Evolutionary conservation across 92 coral and sea anemone genomes (phyloP), one percentile per base, ranked within the genome.

Genomic region (Paramuricea clavata): DNA sequence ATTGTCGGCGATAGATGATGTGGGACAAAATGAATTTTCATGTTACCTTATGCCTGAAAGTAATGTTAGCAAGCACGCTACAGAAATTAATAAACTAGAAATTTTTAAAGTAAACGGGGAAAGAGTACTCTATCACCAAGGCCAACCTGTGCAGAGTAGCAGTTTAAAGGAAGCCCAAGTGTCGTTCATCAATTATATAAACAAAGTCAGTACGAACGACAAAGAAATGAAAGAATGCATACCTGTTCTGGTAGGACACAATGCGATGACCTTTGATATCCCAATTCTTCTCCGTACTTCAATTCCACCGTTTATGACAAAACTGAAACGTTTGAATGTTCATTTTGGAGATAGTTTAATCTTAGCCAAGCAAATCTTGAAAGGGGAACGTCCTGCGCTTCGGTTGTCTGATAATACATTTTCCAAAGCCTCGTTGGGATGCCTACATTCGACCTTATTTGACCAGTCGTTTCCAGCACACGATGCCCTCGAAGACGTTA

Each of bases 1-100:
- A 70, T 83, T 91, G 19, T 84, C 90, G 30, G 92, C 92, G 49
- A 69, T 76, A 13, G 90, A 85, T 71, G 39, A 69, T 31, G 81
- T 36, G 15, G 86, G 88, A 31, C 52, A 33, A 49, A 73, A 74
- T 60, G 34, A 21, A 6, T 88, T 73, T 75, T 64, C 71, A 31
- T 57, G 67, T 12, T 57, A 19, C 12, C 3, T 57, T 57, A 19
- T 57, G 67, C 67, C 67, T 3, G n/a, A 57, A 57, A 26, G 67
- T 3, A 19, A 57, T 19, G 28, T 57, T 5, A 26, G 5, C 12
- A 57, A 57, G 12, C 6, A 19, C 11, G 74, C 74, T 1, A 1
- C 74, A 12, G 41, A 67, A 0, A 36, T 67, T 0, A 67, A 30
- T n/a, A 67, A 67, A 15, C 44, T 67, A 10, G 74, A 67, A n/a